phyloP scores from a whole-genome alignment of 2,113 vertebrate species.

The Neodon shergylaensis region DNA sequence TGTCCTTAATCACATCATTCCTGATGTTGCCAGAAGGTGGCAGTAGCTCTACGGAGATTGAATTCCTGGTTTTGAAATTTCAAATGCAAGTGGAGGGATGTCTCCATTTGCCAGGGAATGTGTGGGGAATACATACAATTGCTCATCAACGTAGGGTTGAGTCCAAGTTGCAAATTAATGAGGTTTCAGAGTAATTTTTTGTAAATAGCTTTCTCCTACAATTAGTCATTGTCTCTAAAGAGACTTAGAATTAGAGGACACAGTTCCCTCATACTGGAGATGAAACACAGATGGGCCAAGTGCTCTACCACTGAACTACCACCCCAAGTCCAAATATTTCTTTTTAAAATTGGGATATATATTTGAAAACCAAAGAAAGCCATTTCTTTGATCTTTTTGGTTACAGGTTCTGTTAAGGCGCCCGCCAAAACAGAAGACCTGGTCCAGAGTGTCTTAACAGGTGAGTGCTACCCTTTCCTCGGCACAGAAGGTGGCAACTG shows the following conservation, averaged over 20 bases:
- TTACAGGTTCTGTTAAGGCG: constrained; percentile 92
- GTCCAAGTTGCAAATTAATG: neutral
- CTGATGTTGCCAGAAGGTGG: constrained; percentile 62
- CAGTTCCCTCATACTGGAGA: accelerated
- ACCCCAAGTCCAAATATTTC: neutral
- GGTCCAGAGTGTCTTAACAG: constrained; percentile 95
- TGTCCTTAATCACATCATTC: constrained; percentile 30
- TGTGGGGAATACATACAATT: neutral
- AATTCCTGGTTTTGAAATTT: constrained; percentile 30
- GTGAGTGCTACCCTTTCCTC: constrained; percentile 81
- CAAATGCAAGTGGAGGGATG: neutral
- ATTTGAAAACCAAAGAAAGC: neutral
- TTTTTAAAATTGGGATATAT: neutral
- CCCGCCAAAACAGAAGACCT: constrained; percentile 95
- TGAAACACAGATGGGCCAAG: neutral
- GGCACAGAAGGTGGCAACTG: neutral
- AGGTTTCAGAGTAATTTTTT: neutral
- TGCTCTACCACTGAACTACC: neutral
- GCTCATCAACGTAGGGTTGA: neutral
- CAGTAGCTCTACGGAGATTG: neutral
- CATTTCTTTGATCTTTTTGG: constrained; percentile 36
- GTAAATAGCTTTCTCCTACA: neutral
- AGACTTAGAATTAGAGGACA: neutral
- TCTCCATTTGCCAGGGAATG: neutral
- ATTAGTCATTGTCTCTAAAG: neutral